phyloP scores from a whole-genome alignment of 92 coral and sea anemone genomes.

The Epizoanthus stellaris region DNA sequence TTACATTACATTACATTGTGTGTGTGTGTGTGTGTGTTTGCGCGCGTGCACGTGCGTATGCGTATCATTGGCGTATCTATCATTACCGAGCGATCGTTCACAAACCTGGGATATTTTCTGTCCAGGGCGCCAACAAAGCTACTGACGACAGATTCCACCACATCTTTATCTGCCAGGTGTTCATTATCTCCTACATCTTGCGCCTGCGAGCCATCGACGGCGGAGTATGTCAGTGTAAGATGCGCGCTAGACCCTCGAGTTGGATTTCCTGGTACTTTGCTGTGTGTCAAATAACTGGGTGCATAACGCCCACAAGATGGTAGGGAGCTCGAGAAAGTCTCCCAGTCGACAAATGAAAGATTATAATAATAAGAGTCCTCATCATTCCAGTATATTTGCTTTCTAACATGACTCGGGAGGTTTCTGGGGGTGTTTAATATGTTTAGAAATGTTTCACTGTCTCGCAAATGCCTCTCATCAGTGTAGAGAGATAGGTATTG shows the following conservation, averaged over 20 bases:
- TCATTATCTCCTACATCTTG: not conserved
- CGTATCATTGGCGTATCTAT: too few species aligned
- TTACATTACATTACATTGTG: too few species aligned
- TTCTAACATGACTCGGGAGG: conserved; percentile 20
- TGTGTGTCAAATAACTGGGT: conserved; percentile 28
- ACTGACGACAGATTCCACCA: conserved; percentile 6
- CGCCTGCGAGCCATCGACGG: conserved; percentile 9
- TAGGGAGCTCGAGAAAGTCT: not conserved
- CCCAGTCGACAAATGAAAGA: conserved; percentile 31
- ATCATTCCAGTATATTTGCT: not conserved
- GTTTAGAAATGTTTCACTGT: conserved; percentile 30
- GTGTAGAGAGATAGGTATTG: conserved; percentile 64
- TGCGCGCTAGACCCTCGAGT: not conserved
- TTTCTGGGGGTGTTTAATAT: not conserved
- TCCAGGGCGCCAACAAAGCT: not conserved
- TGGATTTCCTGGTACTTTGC: conserved; percentile 1
- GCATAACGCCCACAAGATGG: conserved; percentile 2
- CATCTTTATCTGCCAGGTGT: conserved; percentile 10
- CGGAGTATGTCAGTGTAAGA: conserved; percentile 15
- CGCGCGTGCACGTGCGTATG: too few species aligned
- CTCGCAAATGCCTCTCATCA: conserved; percentile 69
- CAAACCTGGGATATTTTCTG: conserved; percentile 16
- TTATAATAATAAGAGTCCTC: conserved; percentile 7
- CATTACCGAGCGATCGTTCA: not conserved
- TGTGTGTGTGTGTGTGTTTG: too few species aligned